Base-by-base conservation (phyloP, 2,113 vertebrate species). In the Pampusana beccarii region DNA sequence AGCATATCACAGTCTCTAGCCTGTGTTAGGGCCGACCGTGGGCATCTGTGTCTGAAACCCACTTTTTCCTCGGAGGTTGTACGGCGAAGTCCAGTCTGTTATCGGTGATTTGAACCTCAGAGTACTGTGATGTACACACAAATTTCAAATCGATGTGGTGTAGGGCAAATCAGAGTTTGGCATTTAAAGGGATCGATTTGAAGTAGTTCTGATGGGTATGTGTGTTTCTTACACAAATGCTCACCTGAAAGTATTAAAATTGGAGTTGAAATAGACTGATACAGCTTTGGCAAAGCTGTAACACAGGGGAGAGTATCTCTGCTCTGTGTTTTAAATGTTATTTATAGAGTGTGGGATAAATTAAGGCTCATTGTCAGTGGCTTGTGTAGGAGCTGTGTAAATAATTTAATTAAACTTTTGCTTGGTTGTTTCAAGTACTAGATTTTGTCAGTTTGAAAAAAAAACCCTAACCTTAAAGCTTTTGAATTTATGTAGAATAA, bases 31-130 rank as follows among this genome's bases (percentile, higher is more conserved):
- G 38, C 74, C 93, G 80, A 20, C 54, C 0, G 4, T 80, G 61
- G 75, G 71, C 67, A 42, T 5, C 65, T 71, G 26, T n/a, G 6
- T 16, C 13, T 44, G 9, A 61, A 91, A 79, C 23, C 48, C 48
- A 11, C 57, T 61, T 78, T 73, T 48, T n/a, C 25, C 33, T 33
- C 3, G 3, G 64, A 21, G 31, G 24, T 18, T 36, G 7, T 60
- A 1, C 58, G 20, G 18, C 44, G 13, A 23, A 51, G 24, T 74
- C 38, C 56, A 28, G 1, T n/a, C 46, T 66, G 1, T 66, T 50
- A 13, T 1, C 60, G 3, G 0, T 9, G 4, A 1, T 0, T 2
- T 31, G 13, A 16, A 36, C 28, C 17, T 82, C 1, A 3, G 2
- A 3, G 23, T 2, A 10, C 9, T 13, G 19, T 72, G 67, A 51